Evolutionary conservation across 2,113 vertebrate genomes (phyloP).

Genomic region (Irena cyanogastra): DNA sequence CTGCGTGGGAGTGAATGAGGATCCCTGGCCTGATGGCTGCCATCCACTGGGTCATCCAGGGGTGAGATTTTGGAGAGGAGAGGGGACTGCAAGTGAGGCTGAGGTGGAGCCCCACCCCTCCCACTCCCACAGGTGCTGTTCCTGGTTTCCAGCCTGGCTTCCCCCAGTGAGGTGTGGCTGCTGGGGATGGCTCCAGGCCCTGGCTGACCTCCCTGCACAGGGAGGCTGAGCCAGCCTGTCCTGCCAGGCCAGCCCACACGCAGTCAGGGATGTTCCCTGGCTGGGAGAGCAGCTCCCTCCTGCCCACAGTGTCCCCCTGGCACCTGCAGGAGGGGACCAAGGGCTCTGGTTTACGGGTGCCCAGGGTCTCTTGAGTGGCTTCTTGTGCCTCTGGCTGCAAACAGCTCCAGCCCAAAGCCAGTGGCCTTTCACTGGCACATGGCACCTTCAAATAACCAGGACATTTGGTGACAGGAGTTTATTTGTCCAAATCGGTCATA

Average conservation of each 20-base stretch:
- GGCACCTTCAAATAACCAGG: background rate
- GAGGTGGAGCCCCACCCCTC: background rate
- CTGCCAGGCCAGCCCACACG: background rate
- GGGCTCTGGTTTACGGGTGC: background rate
- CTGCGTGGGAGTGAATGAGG: background rate
- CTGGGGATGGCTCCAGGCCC: background rate
- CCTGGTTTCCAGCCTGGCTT: fast-evolving
- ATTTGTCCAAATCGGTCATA: background rate
- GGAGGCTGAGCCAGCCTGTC: background rate
- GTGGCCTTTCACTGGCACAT: background rate
- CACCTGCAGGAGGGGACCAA: background rate
- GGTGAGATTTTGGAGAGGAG: background rate
- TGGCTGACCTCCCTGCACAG: background rate
- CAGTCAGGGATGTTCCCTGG: background rate
- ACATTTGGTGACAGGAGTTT: background rate
- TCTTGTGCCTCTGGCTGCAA: background rate
- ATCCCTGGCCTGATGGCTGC: background rate
- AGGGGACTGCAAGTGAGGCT: background rate
- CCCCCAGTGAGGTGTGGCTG: background rate
- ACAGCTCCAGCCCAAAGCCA: background rate
- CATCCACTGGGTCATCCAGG: background rate
- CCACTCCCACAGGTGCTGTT: fast-evolving
- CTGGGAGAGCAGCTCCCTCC: background rate
- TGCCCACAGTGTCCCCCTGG: background rate
- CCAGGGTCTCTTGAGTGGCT: background rate